These are phyloP conservation scores for Lagodon rhomboides DNA, from an alignment of 2,797 vertebrate genomes.

Conservation along the genomic window DNA sequence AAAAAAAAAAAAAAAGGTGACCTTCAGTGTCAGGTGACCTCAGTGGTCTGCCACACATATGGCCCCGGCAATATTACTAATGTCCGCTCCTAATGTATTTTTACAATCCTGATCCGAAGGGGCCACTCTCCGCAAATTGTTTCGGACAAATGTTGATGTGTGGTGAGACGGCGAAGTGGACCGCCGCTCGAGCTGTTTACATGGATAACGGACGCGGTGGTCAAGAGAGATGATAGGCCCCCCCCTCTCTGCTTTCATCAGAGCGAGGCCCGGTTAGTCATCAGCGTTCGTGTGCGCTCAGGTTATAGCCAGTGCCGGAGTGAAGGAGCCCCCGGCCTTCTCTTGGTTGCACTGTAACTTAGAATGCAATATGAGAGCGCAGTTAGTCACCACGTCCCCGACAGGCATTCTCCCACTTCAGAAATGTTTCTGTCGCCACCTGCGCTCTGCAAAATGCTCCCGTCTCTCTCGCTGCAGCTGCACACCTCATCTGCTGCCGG, in stretches of 20 bases:
- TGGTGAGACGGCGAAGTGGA: conserved; percentile 48
- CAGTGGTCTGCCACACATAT: conserved; percentile 80
- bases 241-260: conserved; percentile 57
- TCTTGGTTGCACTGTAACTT: conserved; percentile 50
- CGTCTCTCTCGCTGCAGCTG: conserved; percentile 41
- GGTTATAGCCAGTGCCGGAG: conserved; percentile 20
- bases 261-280: conserved; percentile 43
- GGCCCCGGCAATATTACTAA: conserved; percentile 83
- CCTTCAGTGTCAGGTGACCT: conserved; percentile 86
- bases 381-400: conserved; percentile 64
- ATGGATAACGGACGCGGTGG: conserved; percentile 22
- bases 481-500: conserved; percentile 32
- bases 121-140: conserved; percentile 79
- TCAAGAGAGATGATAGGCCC: conserved; percentile 50
- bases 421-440: conserved; percentile 56
- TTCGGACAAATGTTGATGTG: conserved; percentile 78
- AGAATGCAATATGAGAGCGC: conserved; percentile 59
- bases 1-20: conserved; percentile 78
- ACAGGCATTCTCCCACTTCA: conserved; percentile 33
- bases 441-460: conserved; percentile 30
- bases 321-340: conserved; percentile 27
- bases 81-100: conserved; percentile 80
- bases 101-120: conserved; percentile 71
- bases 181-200: conserved; percentile 43
- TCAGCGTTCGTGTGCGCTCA: conserved; percentile 20